phyloP scores from a whole-genome alignment of 2,888 invertebrate species.

The Habroteleia sp. region DNA sequence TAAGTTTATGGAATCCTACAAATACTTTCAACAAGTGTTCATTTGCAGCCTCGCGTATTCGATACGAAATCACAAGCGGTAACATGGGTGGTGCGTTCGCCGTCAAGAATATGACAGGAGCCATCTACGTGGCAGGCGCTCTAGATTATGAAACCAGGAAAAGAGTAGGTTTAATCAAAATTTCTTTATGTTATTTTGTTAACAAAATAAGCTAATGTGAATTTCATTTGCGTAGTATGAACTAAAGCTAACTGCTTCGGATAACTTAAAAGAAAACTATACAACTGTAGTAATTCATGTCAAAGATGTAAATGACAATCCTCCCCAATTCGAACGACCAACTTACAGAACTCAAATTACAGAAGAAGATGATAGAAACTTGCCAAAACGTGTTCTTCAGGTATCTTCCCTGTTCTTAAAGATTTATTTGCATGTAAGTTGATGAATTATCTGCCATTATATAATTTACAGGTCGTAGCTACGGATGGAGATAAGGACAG shows the following conservation, averaged over 20 bases:
- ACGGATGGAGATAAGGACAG: slow-evolving; percentile 98
- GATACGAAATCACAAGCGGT: slow-evolving; percentile 99
- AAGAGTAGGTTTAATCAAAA: slow-evolving; percentile 96
- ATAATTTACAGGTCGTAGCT: slow-evolving; percentile 90
- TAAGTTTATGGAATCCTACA: too few relatives aligned
- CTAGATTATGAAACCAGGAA: slow-evolving; percentile 98
- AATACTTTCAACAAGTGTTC: too few relatives aligned
- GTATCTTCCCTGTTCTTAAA: slow-evolving; percentile 76
- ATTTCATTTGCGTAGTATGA: slow-evolving; percentile 87
- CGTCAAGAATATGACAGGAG: slow-evolving; percentile 99
- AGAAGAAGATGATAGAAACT: slow-evolving; percentile 96
- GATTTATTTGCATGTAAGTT: not conserved
- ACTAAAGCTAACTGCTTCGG: slow-evolving; percentile 95
- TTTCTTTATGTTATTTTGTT: too few relatives aligned
- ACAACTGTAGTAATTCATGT: slow-evolving; percentile 98
- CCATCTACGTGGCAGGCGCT: slow-evolving; percentile 98
- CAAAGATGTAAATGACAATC: slow-evolving; percentile 99
- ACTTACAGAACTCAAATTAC: slow-evolving; percentile 97
- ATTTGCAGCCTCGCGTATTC: slow-evolving; percentile 95
- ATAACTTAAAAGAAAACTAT: slow-evolving; percentile 98
- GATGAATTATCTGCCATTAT: slow-evolving; percentile 1
- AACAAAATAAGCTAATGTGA: too few relatives aligned
- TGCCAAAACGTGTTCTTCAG: slow-evolving; percentile 96
- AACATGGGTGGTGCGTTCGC: slow-evolving; percentile 99
- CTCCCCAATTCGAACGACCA: slow-evolving; percentile 96